These are phyloP conservation scores for Idris sp. DNA, from an alignment of 1,140 invertebrate species.

Conservation along the genomic window DNA sequence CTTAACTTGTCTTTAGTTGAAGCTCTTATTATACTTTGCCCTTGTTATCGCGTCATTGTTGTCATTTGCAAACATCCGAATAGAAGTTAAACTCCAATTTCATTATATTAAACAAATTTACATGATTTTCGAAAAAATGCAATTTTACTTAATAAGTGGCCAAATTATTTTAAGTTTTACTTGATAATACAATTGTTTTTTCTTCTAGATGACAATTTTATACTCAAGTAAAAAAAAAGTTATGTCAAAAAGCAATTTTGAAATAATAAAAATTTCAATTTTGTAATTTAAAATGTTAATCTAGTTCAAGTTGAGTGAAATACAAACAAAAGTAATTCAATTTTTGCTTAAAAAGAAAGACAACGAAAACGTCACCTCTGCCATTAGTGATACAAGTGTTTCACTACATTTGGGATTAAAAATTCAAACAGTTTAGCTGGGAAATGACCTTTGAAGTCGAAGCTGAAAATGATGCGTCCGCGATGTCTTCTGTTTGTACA, in stretches of 20 bases:
- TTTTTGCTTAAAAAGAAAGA: too few species aligned
- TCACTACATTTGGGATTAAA: not conserved
- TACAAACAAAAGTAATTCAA: too few species aligned
- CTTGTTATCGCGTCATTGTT: conserved; percentile 47
- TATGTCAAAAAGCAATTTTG: too few species aligned
- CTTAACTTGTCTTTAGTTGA: conserved; percentile 55
- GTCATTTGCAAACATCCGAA: conserved; percentile 35
- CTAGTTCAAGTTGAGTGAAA: too few species aligned
- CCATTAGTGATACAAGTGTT: not conserved
- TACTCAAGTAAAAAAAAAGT: too few species aligned
- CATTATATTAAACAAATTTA: not conserved
- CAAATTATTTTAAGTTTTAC: too few species aligned
- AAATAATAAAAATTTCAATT: too few species aligned
- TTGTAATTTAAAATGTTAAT: too few species aligned
- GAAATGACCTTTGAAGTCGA: conserved; percentile 4
- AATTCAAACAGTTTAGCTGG: not conserved
- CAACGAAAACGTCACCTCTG: too few species aligned
- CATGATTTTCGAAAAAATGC: not conserved
- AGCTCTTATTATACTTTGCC: conserved; percentile 46
- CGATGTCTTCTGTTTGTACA: not conserved
- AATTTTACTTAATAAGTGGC: too few species aligned
- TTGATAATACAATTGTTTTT: too few species aligned
- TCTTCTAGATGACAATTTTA: too few species aligned
- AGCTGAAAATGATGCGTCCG: not conserved
- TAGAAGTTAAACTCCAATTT: conserved; percentile 29